Evolutionary conservation across 2,888 invertebrate species (phyloP), one percentile per base, ranked within the genome.

Genomic region (Cheilosia vulpina): DNA sequence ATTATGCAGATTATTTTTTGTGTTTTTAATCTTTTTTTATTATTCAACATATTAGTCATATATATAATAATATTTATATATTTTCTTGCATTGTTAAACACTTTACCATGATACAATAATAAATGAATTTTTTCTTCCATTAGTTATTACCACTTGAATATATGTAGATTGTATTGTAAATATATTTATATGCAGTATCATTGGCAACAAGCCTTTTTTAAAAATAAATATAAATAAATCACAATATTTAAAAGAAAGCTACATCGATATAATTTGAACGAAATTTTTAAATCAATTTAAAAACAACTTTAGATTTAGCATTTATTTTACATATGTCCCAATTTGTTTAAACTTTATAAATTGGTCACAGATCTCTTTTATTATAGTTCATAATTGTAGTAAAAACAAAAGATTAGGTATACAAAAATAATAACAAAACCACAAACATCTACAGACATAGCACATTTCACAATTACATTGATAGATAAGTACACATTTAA

Each of bases 11-110:
- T 4, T 38, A 13, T 11, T 4, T 38, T 4, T 13, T 38, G 11
- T 38, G 13, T 84, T 55, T 76, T 82, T 63, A 75, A 43, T 79
- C 79, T 76, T 24, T 55, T 75, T 83, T 87, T 87, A 83, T 87
- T 87, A 78, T 87, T 83, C 66, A 87, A 87, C 87, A 87, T 87
- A 87, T 83, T 83, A 75, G 72, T 83, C 66, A 83, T 83, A 68
- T 83, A 68, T 83, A 83, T 82, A 78, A 78, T 81, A 68, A 72
- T 84, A 69, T 80, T 79, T 84, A 80, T 84, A 84, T 84, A 80
- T 53, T 63, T 72, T 78, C 58, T 87, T 87, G 77, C 69, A 82
- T 87, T 87, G 78, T 69, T 87, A 87, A 87, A 87, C 85, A 85
- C 71, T 85, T 81, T 77, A 76, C 72, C 60, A 77, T 81, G 71